Evolutionary conservation across 2,888 invertebrate genomes (phyloP), one percentile per base, ranked within the genome.

Genomic region (Portevinia maculata): DNA sequence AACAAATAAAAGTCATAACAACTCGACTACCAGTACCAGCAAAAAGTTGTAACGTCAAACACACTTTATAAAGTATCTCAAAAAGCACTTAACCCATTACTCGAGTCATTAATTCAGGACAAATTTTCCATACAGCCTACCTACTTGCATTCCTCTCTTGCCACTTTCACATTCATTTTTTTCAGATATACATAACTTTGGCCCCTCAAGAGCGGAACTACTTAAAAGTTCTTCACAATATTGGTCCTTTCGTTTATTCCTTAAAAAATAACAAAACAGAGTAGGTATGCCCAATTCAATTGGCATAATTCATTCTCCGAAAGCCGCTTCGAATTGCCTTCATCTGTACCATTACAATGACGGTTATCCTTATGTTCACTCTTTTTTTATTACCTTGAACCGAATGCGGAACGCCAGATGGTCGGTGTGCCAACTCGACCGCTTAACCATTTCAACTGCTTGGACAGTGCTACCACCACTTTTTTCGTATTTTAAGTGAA

Each of bases 221-320:
- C 60, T 75, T 60, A 37, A 46, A 46, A 76, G 60, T 67, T 44
- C 59, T 67, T 59, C 28, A 8, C 41, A 74, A 55, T n/a, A n/a
- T 9, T 19, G 48, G 52, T 37, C 41, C 37, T 69, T 59, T 19
- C 4, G 9, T 28, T 19, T 39, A 3, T 21, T 19, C 17, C 9
- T 15, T 3, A 32, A 74, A 50, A 55, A 9, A 3, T 11, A n/a
- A 0, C n/a, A n/a, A 44, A 19, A 32, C 32, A 46, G 19, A 37
- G 19, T 19, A 3, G 28, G 32, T 32, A 19, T 62, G 9, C 30
- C 34, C 44, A 13, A 55, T 30, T 11, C 8, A 39, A 75, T 69
- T 17, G 52, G 46, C 59, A 69, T 67, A 69, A 75, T 69, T 76
- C 67, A 60, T 53, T 60, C 28, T 53, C 60, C 44, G 19, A 75